Evolutionary conservation across 2,888 invertebrate genomes (phyloP).

Genomic region (Cerastis leucographa): DNA sequence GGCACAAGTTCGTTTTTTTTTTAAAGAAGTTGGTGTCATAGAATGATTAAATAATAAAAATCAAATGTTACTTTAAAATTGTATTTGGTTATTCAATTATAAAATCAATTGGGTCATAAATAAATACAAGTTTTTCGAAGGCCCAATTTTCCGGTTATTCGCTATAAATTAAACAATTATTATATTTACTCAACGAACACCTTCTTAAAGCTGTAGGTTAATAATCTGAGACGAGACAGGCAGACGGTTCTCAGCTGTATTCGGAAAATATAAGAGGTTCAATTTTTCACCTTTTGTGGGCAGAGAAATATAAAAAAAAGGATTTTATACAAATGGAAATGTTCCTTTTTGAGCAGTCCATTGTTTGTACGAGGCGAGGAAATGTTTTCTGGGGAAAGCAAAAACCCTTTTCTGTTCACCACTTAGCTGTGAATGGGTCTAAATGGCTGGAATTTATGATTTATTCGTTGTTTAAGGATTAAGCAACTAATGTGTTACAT

Average conservation of each 20-base stretch:
- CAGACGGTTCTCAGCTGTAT: slow-evolving; percentile 53
- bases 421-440: slow-evolving; percentile 55
- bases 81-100: slow-evolving; percentile 5
- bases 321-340: slow-evolving; percentile 77
- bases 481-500: slow-evolving; percentile 39
- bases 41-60: neutral
- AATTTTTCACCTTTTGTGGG: slow-evolving; percentile 71
- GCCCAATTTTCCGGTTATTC: slow-evolving; percentile 41
- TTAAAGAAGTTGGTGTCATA: neutral
- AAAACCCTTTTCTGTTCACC: slow-evolving; percentile 67
- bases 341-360: slow-evolving; percentile 73
- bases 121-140: slow-evolving; percentile 2
- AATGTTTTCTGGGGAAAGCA: slow-evolving; percentile 68
- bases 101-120: slow-evolving; percentile 32
- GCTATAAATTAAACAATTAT: slow-evolving; percentile 19
- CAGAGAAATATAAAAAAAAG: slow-evolving; percentile 71
- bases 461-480: slow-evolving; percentile 49
- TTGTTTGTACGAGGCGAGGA: slow-evolving; percentile 75
- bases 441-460: slow-evolving; percentile 61
- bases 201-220: slow-evolving; percentile 30
- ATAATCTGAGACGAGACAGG: slow-evolving; percentile 45
- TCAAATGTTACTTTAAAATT: neutral
- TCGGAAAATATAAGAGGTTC: slow-evolving; percentile 58
- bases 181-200: slow-evolving; percentile 39
- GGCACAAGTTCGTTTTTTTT: neutral